A percentile compares a stretch with the other conserved stretches of the same genome.
Conservation (phyloP, 2,888 invertebrate genomes). For the Microplitis manilae region DNA sequence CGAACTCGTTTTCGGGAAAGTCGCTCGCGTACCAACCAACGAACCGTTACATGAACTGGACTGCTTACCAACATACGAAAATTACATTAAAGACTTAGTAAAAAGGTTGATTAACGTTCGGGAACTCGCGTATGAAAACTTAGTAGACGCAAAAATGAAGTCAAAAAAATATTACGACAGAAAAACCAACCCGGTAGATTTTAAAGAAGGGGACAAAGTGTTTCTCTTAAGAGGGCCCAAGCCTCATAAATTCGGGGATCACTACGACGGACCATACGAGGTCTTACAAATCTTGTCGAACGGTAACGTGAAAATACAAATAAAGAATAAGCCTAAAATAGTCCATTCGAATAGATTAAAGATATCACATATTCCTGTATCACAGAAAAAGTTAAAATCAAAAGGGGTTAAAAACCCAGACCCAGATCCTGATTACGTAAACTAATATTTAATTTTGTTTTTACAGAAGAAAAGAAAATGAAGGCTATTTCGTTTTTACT, state of each 20-base stretch:
- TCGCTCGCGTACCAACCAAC: conserved; percentile 19
- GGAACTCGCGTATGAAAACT: conserved; percentile 33
- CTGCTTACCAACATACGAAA: conserved; percentile 34
- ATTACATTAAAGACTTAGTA: conserved; percentile 40
- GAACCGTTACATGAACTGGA: conserved; percentile 16
- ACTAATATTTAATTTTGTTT: not conserved
- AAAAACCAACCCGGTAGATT: conserved; percentile 10
- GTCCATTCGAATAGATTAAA: conserved; percentile 20
- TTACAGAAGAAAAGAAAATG: not conserved
- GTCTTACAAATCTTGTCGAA: not conserved
- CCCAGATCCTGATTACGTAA: not conserved
- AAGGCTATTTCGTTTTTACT: not conserved
- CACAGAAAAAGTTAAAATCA: not conserved
- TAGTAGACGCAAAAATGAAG: conserved; percentile 28
- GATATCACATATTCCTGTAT: not conserved
- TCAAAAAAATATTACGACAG: conserved; percentile 46
- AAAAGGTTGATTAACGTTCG: conserved; percentile 15
- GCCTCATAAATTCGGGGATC: conserved; percentile 38
- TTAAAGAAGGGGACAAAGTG: conserved; percentile 34
- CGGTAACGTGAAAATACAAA: not conserved
- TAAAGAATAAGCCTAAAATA: conserved; percentile 27
- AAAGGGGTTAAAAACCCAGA: not conserved
- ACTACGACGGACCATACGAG: not conserved
- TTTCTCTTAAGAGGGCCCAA: conserved; percentile 36
- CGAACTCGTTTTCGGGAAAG: conserved; percentile 29